Conservation (phyloP, 1,140 invertebrate species). For the Limonius californicus region DNA sequence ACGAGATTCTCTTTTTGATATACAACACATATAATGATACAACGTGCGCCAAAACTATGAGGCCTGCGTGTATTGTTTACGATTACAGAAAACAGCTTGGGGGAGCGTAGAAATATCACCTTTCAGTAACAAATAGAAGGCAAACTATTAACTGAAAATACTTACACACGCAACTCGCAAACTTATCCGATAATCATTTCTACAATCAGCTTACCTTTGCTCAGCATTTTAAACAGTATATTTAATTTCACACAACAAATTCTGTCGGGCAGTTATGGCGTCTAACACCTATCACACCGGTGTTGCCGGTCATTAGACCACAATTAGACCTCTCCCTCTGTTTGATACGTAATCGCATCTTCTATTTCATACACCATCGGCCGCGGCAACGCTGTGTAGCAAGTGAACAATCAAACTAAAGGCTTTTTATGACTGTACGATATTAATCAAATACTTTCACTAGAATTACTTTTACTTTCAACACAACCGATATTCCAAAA, state of each 20-base stretch:
- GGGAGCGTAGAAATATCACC: constrained; percentile 18
- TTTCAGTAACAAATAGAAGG: too few relatives aligned
- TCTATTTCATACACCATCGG: background rate
- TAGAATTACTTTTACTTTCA: background rate
- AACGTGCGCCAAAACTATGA: background rate
- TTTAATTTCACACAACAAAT: constrained; percentile 22
- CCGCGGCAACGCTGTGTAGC: background rate
- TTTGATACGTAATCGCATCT: background rate
- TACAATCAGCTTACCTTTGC: constrained; percentile 21
- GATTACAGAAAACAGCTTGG: constrained; percentile 34
- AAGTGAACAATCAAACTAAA: background rate
- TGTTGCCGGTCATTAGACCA: constrained; percentile 10
- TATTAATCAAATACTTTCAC: background rate
- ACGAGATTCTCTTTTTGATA: too few relatives aligned
- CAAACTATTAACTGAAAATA: too few relatives aligned
- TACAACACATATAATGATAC: background rate
- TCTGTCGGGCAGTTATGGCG: constrained; percentile 35
- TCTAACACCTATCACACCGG: constrained; percentile 18
- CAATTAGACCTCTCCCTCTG: background rate
- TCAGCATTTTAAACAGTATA: constrained; percentile 22
- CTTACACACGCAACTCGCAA: too few relatives aligned
- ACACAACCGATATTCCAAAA: background rate
- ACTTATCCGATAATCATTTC: too few relatives aligned
- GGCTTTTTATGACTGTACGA: too few relatives aligned
- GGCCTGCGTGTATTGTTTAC: constrained; percentile 27